Conservation (phyloP, 2,113 vertebrate species). For the Onychostruthus taczanowskii region DNA sequence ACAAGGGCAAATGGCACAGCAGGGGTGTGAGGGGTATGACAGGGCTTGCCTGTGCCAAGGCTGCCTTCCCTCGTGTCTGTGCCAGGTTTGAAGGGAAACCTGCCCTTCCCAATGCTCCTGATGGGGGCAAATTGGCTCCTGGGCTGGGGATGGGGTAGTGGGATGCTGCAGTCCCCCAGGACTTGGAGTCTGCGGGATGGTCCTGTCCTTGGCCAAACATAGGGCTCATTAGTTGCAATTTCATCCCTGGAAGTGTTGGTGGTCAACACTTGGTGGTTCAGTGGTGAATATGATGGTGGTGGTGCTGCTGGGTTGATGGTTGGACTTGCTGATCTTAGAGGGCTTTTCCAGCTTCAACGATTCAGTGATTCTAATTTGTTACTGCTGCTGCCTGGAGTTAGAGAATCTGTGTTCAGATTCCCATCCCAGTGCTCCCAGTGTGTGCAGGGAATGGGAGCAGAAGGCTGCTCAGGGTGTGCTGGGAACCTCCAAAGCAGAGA, state of each 20-base stretch:
- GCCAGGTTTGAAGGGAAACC: background rate
- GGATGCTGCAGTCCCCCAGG: background rate
- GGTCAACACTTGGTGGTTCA: background rate
- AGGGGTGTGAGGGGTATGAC: background rate
- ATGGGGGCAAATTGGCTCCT: accelerated
- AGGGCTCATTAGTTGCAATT: background rate
- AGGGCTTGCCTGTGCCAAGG: background rate
- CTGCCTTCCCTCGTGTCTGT: background rate
- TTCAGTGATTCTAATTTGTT: background rate
- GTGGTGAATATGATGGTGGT: background rate
- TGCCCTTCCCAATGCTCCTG: background rate
- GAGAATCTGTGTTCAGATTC: no score
- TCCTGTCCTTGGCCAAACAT: background rate
- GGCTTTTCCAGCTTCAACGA: background rate
- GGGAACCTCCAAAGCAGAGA: background rate
- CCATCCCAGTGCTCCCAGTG: background rate
- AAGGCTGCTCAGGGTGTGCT: background rate
- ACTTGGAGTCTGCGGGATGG: background rate
- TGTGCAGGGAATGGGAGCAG: background rate
- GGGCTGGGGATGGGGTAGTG: accelerated
- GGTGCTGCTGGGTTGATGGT: background rate
- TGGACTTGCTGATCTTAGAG: background rate
- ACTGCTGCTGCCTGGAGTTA: background rate
- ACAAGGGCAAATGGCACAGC: background rate
- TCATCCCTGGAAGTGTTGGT: background rate